phyloP scores from a whole-genome alignment of 2,797 vertebrate genomes.

The Tapirus indicus region DNA sequence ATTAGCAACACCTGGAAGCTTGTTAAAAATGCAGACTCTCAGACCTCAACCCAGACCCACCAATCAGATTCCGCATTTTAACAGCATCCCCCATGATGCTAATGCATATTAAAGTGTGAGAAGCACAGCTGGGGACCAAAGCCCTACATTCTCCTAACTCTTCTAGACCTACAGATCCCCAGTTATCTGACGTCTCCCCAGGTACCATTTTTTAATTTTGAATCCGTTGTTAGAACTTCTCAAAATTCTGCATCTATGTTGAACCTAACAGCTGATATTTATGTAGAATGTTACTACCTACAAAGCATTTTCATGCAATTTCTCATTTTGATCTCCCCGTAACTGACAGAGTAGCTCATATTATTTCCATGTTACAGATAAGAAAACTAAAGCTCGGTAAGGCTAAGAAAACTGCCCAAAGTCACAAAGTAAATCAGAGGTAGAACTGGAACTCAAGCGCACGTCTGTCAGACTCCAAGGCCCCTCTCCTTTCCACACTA shows the following conservation, averaged over 20 bases:
- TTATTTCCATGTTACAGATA: neutral
- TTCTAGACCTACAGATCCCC: neutral
- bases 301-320: neutral
- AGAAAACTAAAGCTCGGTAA: neutral
- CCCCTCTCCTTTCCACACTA: neutral
- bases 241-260: neutral
- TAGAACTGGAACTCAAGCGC: neutral
- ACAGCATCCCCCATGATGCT: neutral
- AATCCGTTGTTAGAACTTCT: neutral
- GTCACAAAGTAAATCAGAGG: neutral
- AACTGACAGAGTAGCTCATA: neutral
- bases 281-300: neutral
- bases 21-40: neutral
- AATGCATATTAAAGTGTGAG: fast-evolving
- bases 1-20: neutral
- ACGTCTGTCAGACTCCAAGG: neutral
- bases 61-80: neutral
- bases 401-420: neutral
- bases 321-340: neutral
- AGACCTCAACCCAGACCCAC: neutral
- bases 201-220: neutral
- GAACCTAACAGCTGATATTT: neutral
- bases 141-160: neutral
- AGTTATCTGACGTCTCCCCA: neutral
- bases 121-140: neutral